Evolutionary conservation across 2,888 invertebrate species (phyloP).

Genomic region (Sipha maydis): DNA sequence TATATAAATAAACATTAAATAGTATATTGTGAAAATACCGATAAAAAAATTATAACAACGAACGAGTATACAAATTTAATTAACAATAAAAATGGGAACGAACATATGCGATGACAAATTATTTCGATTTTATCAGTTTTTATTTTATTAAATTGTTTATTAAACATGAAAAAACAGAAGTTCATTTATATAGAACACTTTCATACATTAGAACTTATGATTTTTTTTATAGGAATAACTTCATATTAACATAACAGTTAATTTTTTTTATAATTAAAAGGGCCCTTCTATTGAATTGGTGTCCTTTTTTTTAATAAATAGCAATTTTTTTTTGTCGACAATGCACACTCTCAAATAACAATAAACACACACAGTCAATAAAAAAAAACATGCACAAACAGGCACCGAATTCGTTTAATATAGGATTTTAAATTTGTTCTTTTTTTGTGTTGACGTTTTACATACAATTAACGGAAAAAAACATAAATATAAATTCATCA

Average conservation of each 20-base stretch:
- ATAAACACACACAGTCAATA: neutral
- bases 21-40: neutral
- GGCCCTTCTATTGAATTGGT: conserved; percentile 17
- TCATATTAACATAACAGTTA: neutral
- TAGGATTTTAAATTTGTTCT: neutral
- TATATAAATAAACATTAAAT: neutral
- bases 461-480: neutral
- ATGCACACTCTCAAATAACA: neutral
- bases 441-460: neutral
- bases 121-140: neutral
- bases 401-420: neutral
- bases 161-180: neutral
- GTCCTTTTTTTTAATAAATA: neutral
- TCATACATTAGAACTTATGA: neutral
- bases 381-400: neutral
- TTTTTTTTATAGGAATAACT: neutral
- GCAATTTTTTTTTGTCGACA: neutral
- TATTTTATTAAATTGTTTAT: neutral
- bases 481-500: neutral
- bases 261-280: conserved; percentile 37
- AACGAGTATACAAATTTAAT: neutral
- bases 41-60: neutral
- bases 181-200: neutral
- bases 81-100: neutral
- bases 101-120: neutral